Percentiles rank a stretch among this genome's conserved stretches.
Evolutionary conservation across 2,888 invertebrate genomes (phyloP).

Genomic region (Cryptophagus acutangulus): DNA sequence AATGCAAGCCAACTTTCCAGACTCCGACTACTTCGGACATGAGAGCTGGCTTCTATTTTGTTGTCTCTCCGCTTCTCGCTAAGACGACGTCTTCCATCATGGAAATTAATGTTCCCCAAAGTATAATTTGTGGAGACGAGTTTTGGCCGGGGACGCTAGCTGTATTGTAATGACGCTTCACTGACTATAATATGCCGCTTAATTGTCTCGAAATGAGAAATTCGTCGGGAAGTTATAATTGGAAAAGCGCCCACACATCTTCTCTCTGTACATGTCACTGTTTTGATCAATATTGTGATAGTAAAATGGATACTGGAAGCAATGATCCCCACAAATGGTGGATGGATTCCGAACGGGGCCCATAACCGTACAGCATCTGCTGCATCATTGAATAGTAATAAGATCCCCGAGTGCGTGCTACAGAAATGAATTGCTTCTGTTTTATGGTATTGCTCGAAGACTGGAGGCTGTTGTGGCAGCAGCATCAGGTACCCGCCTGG

Average conservation of each 20-base stretch:
- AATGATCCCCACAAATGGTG: slow-evolving; percentile 26
- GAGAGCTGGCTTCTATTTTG: no score
- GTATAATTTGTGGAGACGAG: slow-evolving; percentile 53
- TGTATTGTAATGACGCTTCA: slow-evolving; percentile 48
- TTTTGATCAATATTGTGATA: slow-evolving; percentile 21
- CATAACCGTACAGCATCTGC: slow-evolving; percentile 41
- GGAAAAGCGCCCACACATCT: slow-evolving; percentile 51
- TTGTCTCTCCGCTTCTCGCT: no score
- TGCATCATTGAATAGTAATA: slow-evolving; percentile 51
- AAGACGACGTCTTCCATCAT: slow-evolving; percentile 49
- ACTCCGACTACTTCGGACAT: no score
- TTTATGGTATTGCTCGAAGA: slow-evolving; percentile 40
- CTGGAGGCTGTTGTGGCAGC: slow-evolving; percentile 9
- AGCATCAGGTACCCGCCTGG: slow-evolving; percentile 34
- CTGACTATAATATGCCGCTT: slow-evolving; percentile 53
- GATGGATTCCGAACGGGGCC: slow-evolving; percentile 33
- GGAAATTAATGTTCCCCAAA: slow-evolving; percentile 53
- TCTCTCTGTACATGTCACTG: neutral
- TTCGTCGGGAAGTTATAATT: slow-evolving; percentile 55
- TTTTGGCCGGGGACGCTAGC: slow-evolving; percentile 36
- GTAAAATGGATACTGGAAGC: slow-evolving; percentile 31
- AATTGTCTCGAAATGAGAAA: slow-evolving; percentile 56
- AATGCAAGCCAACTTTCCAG: no score
- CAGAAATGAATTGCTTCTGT: slow-evolving; percentile 45
- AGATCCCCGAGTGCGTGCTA: slow-evolving; percentile 46